Base-by-base conservation (phyloP, 2,113 vertebrate genomes). In the Oriolus oriolus region DNA sequence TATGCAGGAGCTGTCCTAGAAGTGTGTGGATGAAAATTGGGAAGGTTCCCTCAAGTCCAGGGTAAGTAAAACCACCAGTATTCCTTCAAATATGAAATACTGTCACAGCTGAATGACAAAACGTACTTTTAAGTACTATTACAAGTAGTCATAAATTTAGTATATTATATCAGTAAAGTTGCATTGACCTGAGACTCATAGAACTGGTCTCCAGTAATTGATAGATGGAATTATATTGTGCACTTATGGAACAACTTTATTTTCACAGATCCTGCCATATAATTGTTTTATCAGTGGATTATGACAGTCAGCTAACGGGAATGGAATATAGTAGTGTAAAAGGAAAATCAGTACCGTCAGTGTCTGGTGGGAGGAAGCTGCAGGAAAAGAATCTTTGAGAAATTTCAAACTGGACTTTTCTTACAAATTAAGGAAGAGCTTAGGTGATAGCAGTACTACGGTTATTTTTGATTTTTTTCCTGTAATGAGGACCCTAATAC, bases 21-120 rank as follows among this genome's bases (percentile, higher is more conserved):
- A 97, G 99, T 99, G 84, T 99, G 99, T 97, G 99, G 99, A 99
- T 99, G 99, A 99, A 99, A 99, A 98, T 35, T 99, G 98, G 99
- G 99, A 96, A 98, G 99, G 99, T 99, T 99, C 99, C 99, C 99
- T 94, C 99, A 99, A 99, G 99, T 99, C 98, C 99, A 99, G 98
- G 99, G 99, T 99, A 97, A 98, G 98, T 97, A 91, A 90, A 96
- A 59, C 74, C 39, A 41, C 26, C 66, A 5, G 16, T 33, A 3
- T 45, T 84, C 39, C 69, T 65, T 82, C 61, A 59, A 10, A 56
- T 56, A 57, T 20, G 21, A 89, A 76, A 42, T 57, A 22, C 30
- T 70, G n/a, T 66, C 68, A 69, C 71, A 84, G 71, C 30, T 81
- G 73, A 91, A 69, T 87, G 68, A 86, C 42, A 77, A 42, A 68